phyloP scores from a whole-genome alignment of 2,113 vertebrate species.

The Cryptotis parvus region DNA sequence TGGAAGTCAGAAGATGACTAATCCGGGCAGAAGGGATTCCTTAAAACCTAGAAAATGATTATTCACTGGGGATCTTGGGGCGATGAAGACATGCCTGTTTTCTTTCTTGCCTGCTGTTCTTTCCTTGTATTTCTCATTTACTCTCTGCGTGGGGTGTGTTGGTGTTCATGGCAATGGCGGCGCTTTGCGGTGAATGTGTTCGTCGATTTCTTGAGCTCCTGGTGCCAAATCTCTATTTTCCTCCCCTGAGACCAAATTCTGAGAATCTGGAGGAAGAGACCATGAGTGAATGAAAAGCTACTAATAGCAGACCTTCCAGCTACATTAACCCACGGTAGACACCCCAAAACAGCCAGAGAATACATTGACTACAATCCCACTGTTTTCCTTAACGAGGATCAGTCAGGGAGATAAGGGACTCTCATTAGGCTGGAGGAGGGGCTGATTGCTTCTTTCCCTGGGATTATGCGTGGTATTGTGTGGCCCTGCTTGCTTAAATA shows the following conservation, averaged over 20 bases:
- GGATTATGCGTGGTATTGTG: neutral
- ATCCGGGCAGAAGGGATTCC: neutral
- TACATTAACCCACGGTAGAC: conserved; percentile 27
- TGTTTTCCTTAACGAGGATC: conserved; percentile 71
- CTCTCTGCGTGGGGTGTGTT: neutral
- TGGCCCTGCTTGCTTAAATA: conserved; percentile 34
- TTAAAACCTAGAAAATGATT: conserved; percentile 34
- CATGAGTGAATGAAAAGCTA: conserved; percentile 45
- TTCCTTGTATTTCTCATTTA: neutral
- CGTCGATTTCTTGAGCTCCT: neutral
- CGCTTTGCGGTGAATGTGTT: neutral
- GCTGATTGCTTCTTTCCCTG: conserved; percentile 37
- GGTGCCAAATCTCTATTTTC: conserved; percentile 25
- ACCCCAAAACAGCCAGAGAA: conserved; percentile 74
- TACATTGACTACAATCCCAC: conserved; percentile 41
- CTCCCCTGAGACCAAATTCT: conserved; percentile 15
- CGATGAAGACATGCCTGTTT: neutral
- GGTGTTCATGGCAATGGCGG: neutral
- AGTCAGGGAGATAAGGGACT: conserved; percentile 37
- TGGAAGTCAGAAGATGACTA: conserved; percentile 7
- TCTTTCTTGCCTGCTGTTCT: conserved; percentile 35
- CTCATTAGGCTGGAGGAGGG: conserved; percentile 48
- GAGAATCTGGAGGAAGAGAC: conserved; percentile 18
- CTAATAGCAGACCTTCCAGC: conserved; percentile 42
- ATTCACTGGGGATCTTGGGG: neutral